Conservation (phyloP, 2,888 invertebrate genomes). For the Helleia helle region DNA sequence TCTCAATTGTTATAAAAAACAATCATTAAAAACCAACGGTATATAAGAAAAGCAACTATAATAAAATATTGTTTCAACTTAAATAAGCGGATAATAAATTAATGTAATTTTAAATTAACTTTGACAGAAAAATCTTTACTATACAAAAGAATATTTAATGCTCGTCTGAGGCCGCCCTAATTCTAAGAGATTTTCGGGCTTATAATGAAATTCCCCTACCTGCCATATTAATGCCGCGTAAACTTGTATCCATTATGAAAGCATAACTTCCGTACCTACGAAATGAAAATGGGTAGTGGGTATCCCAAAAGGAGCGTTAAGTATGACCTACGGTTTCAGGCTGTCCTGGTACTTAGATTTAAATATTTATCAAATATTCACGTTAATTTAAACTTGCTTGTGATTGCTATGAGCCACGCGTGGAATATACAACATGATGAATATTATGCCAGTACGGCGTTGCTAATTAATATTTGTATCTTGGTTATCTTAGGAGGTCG, state of each 20-base stretch:
- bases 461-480: no score
- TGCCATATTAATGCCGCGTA: slow-evolving; percentile 11
- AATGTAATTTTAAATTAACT: neutral
- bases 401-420: no score
- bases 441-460: no score
- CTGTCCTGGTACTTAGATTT: neutral
- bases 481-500: no score
- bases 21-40: neutral
- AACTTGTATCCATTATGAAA: slow-evolving; percentile 9
- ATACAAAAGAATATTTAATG: slow-evolving; percentile 12
- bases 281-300: slow-evolving; percentile 8
- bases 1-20: no score
- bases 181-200: slow-evolving; percentile 24
- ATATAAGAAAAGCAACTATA: no score
- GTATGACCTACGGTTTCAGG: neutral
- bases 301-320: slow-evolving; percentile 1
- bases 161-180: slow-evolving; percentile 16
- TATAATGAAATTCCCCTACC: slow-evolving; percentile 32
- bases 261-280: slow-evolving; percentile 8
- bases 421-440: no score
- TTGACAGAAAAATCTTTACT: slow-evolving; percentile 2
- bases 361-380: no score
- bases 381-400: no score
- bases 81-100: neutral
- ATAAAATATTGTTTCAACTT: slow-evolving; percentile 14